Evolutionary conservation across 2,113 vertebrate species (phyloP).

Genomic region (Gallinago undulata): DNA sequence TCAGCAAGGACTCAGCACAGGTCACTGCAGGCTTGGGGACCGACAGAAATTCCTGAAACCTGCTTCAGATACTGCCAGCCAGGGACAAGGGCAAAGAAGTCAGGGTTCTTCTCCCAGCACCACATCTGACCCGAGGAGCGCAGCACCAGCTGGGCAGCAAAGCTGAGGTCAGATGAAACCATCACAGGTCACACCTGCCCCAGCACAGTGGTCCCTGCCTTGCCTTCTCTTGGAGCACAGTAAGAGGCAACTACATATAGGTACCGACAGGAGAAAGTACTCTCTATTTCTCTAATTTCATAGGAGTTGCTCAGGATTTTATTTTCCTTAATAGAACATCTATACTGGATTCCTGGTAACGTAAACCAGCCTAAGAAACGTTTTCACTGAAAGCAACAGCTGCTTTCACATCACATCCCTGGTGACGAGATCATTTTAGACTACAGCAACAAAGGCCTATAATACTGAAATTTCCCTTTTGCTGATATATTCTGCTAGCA

Average conservation of each 20-base stretch:
- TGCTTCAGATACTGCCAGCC: background rate
- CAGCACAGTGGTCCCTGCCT: background rate
- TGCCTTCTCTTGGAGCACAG: fast-evolving
- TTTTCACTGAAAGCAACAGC: background rate
- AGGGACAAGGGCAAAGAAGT: background rate
- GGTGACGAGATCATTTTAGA: background rate
- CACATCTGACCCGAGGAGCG: background rate
- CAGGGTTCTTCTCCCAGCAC: background rate
- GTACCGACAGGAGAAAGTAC: background rate
- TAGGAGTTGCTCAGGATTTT: background rate
- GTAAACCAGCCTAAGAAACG: background rate
- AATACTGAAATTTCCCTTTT: background rate
- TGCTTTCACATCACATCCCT: background rate
- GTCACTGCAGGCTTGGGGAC: background rate
- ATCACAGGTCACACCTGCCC: fast-evolving
- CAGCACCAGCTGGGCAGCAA: background rate
- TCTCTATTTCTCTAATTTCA: background rate
- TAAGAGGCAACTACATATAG: fast-evolving
- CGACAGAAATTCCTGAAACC: background rate
- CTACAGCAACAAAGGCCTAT: background rate
- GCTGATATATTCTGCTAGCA: background rate
- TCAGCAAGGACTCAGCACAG: background rate
- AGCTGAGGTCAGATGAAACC: fast-evolving
- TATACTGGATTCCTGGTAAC: background rate
- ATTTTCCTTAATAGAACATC: background rate